A percentile compares a stretch with the other conserved stretches of the same genome.
These are phyloP conservation scores for Crepidodera aurea DNA, from an alignment of 2,888 invertebrate genomes.

Conservation along the genomic window DNA sequence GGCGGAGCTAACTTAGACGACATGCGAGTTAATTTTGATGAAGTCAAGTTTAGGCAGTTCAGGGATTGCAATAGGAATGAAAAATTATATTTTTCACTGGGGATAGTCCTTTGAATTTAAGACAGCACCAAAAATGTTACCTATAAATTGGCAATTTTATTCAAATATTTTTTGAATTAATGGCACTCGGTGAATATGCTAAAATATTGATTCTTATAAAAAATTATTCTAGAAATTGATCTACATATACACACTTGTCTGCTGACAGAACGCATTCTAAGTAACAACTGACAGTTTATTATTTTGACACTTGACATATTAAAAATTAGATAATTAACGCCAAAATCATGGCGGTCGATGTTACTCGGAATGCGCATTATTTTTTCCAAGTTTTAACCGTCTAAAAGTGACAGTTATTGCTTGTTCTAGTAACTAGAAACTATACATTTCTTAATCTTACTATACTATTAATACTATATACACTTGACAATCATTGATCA, in stretches of 20 bases:
- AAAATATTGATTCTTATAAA: not conserved
- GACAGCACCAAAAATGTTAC: too few relatives aligned
- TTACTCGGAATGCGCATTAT: not conserved
- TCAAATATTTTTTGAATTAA: too few relatives aligned
- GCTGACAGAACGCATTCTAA: not conserved
- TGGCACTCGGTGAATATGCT: too few relatives aligned
- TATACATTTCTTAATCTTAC: slow-evolving; percentile 54
- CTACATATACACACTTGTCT: not conserved
- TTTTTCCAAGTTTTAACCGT: slow-evolving; percentile 6
- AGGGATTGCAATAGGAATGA: too few relatives aligned
- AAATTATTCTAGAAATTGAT: not conserved
- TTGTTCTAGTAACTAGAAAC: slow-evolving; percentile 40
- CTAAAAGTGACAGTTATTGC: slow-evolving; percentile 15
- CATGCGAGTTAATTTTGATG: too few relatives aligned
- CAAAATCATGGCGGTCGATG: not conserved
- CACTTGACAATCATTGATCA: slow-evolving; percentile 61
- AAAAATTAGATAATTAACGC: not conserved
- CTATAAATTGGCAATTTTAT: too few relatives aligned
- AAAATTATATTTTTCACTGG: too few relatives aligned
- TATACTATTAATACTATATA: slow-evolving; percentile 51
- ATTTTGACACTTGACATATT: not conserved
- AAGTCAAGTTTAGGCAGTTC: too few relatives aligned
- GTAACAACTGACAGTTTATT: slow-evolving; percentile 3
- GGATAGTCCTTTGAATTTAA: too few relatives aligned
- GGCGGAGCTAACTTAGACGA: too few relatives aligned